Evolutionary conservation across 1,140 invertebrate species (phyloP).

Genomic region (Tribolium castaneum): DNA sequence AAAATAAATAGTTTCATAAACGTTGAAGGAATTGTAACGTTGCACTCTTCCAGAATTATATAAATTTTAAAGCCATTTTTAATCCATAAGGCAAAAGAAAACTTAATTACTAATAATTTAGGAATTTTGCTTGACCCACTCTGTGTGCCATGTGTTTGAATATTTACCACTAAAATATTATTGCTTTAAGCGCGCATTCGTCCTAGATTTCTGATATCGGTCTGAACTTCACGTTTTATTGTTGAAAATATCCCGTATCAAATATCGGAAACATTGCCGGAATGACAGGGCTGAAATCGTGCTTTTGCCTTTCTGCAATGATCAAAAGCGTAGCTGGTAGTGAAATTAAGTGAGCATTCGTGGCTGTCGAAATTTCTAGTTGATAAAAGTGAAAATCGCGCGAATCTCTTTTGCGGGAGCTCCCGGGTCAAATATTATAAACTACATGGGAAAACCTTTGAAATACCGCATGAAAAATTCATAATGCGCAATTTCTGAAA

Average conservation of each 20-base stretch:
- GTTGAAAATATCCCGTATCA: background rate
- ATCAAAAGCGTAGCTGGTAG: background rate
- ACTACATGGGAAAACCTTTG: constrained; percentile 24
- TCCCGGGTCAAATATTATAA: constrained; percentile 25
- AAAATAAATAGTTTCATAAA: too few relatives aligned
- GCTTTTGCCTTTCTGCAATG: background rate
- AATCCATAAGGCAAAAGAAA: too few relatives aligned
- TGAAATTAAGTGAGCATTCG: constrained; percentile 9
- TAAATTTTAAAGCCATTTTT: too few relatives aligned
- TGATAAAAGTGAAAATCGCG: constrained; percentile 11
- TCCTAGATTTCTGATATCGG: background rate
- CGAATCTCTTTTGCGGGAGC: background rate
- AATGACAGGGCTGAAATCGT: background rate
- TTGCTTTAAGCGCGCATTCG: too few relatives aligned
- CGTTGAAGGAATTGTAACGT: too few relatives aligned
- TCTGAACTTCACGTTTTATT: background rate
- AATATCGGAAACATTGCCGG: background rate
- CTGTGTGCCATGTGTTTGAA: background rate
- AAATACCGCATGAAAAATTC: constrained; percentile 49
- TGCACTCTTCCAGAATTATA: too few relatives aligned
- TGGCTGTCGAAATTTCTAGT: background rate
- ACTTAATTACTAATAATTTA: too few relatives aligned
- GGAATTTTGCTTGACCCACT: too few relatives aligned
- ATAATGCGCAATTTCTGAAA: constrained; percentile 49
- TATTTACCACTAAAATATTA: background rate